Percentiles rank a stretch among this genome's conserved stretches.
These are phyloP conservation scores for Beris morrisii DNA, from an alignment of 2,888 invertebrate genomes.

Conservation along the genomic window DNA sequence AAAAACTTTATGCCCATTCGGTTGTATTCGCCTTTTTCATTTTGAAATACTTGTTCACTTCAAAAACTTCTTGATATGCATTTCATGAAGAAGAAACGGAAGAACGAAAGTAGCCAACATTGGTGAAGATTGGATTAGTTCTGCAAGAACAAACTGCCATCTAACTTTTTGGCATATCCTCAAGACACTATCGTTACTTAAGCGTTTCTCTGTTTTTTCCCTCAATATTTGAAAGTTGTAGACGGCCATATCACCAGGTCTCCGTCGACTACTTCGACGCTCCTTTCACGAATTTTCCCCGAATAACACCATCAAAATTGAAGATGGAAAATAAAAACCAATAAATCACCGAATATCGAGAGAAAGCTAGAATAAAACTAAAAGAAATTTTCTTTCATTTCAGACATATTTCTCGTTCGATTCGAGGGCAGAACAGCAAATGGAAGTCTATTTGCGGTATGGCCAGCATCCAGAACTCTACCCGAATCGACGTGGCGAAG, in stretches of 20 bases:
- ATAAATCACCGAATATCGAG: slow-evolving; percentile 5
- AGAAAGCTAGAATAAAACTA: background rate
- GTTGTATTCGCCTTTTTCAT: slow-evolving; percentile 5
- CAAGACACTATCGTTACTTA: too few species aligned
- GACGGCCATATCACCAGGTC: too few species aligned
- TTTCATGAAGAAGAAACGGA: slow-evolving; percentile 19
- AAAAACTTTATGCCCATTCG: slow-evolving; percentile 14
- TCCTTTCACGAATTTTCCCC: background rate
- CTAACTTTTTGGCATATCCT: slow-evolving; percentile 20
- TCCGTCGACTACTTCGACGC: too few species aligned
- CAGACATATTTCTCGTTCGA: slow-evolving; percentile 80
- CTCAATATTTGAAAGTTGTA: too few species aligned
- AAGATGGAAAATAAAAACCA: slow-evolving; percentile 10
- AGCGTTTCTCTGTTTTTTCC: too few species aligned
- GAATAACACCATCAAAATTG: slow-evolving; percentile 8
- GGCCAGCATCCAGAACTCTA: slow-evolving; percentile 94
- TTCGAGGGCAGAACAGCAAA: slow-evolving; percentile 86
- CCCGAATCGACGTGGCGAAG: slow-evolving; percentile 85
- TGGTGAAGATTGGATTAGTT: slow-evolving; percentile 19
- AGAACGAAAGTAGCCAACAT: slow-evolving; percentile 4
- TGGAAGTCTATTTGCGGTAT: slow-evolving; percentile 85
- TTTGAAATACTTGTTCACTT: slow-evolving; percentile 13
- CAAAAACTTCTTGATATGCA: slow-evolving; percentile 23
- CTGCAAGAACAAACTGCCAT: slow-evolving; percentile 14
- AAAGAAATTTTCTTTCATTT: slow-evolving; percentile 34